These are phyloP conservation scores for Hemibagrus wyckioides DNA, from an alignment of 2,113 vertebrate genomes.

Conservation along the genomic window DNA sequence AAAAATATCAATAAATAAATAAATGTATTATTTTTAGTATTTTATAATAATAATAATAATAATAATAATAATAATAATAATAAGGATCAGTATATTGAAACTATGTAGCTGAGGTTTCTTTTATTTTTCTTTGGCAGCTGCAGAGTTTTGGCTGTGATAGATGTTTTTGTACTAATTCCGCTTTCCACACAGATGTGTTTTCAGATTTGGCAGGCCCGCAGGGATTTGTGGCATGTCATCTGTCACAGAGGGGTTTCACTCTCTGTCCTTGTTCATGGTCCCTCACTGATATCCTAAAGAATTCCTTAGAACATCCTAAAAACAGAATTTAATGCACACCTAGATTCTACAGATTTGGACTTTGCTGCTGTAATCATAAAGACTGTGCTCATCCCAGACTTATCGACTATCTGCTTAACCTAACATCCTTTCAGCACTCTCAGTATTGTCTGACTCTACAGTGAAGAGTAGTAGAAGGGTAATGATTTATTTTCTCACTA, in stretches of 20 bases:
- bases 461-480: not conserved
- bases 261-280: not conserved
- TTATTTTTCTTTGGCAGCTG: slow-evolving; percentile 6
- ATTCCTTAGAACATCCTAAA: not conserved
- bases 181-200: slow-evolving; percentile 29
- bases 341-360: not conserved
- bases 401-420: not conserved
- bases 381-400: not conserved
- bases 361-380: not conserved
- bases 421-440: not conserved
- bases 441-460: too few relatives aligned
- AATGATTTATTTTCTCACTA: not conserved
- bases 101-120: not conserved
- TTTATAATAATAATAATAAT: too few relatives aligned
- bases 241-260: not conserved
- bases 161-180: slow-evolving; percentile 46
- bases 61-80: too few relatives aligned
- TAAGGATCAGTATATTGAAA: too few relatives aligned
- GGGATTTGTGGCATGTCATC: slow-evolving; percentile 20
- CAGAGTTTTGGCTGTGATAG: slow-evolving; percentile 22
- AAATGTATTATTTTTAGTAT: too few relatives aligned
- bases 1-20: too few relatives aligned
- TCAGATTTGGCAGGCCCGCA: slow-evolving; percentile 12
- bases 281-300: not conserved
- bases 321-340: not conserved